Percentiles rank a stretch among this genome's conserved stretches.
Conservation (phyloP, 2,888 invertebrate genomes). For the Hanleya hanleyi region DNA sequence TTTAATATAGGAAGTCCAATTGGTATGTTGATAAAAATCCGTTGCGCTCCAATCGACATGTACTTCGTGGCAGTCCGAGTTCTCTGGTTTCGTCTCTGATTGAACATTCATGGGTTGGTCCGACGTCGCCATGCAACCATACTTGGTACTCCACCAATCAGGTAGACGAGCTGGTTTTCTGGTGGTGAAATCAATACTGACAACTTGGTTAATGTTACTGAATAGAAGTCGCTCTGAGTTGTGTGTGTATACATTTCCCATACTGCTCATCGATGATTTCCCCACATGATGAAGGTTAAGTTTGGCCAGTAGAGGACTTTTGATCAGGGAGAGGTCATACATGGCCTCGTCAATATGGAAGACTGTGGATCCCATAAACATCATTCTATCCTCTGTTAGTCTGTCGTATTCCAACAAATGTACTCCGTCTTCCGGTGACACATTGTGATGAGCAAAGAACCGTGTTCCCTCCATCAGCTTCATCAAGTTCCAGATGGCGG, state of each 20-base stretch:
- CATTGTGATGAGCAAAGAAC: not conserved
- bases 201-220: conserved; percentile 54
- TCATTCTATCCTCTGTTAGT: conserved; percentile 29
- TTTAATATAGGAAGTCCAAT: conserved; percentile 37
- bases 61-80: conserved; percentile 22
- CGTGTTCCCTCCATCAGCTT: not conserved
- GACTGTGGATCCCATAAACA: conserved; percentile 38
- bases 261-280: conserved; percentile 30
- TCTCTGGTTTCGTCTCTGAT: conserved; percentile 41
- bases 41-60: conserved; percentile 39
- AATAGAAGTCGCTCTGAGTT: conserved; percentile 17
- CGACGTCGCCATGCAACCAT: conserved; percentile 36
- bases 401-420: conserved; percentile 37
- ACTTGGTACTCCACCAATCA: conserved; percentile 65
- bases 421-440: not conserved
- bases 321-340: conserved; percentile 12
- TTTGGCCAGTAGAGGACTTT: conserved; percentile 18
- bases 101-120: conserved; percentile 45
- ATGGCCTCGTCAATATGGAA: conserved; percentile 19
- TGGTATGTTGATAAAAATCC: conserved; percentile 39
- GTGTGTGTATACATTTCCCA: conserved; percentile 6
- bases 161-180: conserved; percentile 57
- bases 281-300: conserved; percentile 38
- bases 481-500: not conserved
- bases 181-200: conserved; percentile 54